Percentiles rank a stretch among this genome's conserved stretches.
These are phyloP conservation scores for Acheta domesticus DNA, from an alignment of 2,888 invertebrate species.

Conservation along the genomic window DNA sequence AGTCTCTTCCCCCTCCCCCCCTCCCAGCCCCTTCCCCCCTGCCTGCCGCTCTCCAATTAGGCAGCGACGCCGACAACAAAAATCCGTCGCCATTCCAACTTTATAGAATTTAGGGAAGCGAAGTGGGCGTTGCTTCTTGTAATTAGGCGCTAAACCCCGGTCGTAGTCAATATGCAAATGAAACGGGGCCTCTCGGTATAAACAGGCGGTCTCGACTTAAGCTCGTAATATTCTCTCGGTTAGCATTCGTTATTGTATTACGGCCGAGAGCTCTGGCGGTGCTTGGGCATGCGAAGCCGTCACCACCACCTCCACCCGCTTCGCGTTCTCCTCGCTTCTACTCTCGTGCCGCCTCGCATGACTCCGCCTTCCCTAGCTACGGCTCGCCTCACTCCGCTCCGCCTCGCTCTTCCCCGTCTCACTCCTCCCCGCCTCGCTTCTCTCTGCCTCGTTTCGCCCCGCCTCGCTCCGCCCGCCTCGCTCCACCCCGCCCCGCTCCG, in stretches of 20 bases:
- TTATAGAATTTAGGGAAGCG: constrained; percentile 18
- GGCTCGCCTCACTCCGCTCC: no score
- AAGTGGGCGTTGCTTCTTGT: constrained; percentile 9
- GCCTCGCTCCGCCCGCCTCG: no score
- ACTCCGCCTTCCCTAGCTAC: no score
- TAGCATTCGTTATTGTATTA: constrained; percentile 18
- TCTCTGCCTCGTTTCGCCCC: no score
- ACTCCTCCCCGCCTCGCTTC: no score
- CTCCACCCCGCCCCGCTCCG: no score
- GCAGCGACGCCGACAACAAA: constrained; percentile 5
- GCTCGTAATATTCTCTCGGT: constrained; percentile 9
- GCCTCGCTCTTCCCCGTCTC: fast-evolving
- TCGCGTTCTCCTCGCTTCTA: no score
- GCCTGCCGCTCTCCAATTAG: background rate
- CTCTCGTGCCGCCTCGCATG: no score
- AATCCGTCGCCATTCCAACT: constrained; percentile 9
- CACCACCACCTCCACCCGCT: no score
- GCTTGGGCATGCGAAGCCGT: no score
- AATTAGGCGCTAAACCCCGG: constrained; percentile 9
- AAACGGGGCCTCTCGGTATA: constrained; percentile 6
- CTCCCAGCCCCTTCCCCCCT: background rate
- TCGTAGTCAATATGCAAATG: constrained; percentile 18
- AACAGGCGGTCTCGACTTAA: constrained; percentile 8
- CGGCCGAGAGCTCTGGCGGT: background rate
- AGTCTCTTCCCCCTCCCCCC: background rate